Percentiles rank a stretch among this genome's conserved stretches.
Evolutionary conservation across 1,140 invertebrate genomes (phyloP).

Genomic region (Monomorium pharaonis): DNA sequence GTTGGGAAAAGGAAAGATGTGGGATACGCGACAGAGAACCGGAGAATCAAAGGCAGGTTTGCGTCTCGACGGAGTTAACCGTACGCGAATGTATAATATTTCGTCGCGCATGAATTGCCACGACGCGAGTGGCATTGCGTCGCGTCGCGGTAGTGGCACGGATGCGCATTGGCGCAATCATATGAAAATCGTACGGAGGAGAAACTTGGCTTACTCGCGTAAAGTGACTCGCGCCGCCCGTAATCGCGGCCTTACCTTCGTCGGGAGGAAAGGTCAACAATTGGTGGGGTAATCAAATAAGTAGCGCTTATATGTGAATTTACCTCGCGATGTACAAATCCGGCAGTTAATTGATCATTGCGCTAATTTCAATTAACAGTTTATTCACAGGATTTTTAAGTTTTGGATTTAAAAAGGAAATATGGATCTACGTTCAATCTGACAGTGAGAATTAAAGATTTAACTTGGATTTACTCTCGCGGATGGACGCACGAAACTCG

Average conservation of each 20-base stretch:
- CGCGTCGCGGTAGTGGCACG: constrained; percentile 29
- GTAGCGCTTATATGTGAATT: not conserved
- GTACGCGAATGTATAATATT: constrained; percentile 60
- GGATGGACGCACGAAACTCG: not conserved
- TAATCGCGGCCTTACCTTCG: too few relatives aligned
- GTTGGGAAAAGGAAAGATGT: constrained; percentile 6
- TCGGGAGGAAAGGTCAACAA: not conserved
- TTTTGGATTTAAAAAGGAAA: not conserved
- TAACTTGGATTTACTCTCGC: not conserved
- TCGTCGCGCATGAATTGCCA: constrained; percentile 54
- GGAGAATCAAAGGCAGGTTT: constrained; percentile 10
- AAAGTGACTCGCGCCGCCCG: not conserved
- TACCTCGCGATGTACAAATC: not conserved
- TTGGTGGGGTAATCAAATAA: not conserved
- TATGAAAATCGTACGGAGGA: constrained; percentile 51
- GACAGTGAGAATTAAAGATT: not conserved
- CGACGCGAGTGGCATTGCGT: constrained; percentile 28
- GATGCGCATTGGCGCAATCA: constrained; percentile 25
- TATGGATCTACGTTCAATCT: not conserved
- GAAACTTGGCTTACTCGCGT: constrained; percentile 53
- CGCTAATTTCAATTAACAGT: not conserved
- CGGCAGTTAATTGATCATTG: not conserved
- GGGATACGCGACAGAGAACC: not conserved
- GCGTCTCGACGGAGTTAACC: constrained; percentile 45
- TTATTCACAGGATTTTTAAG: not conserved